Evolutionary conservation across 1,140 invertebrate species (phyloP), one percentile per base, ranked within the genome.

Genomic region (Eriocheir sinensis): DNA sequence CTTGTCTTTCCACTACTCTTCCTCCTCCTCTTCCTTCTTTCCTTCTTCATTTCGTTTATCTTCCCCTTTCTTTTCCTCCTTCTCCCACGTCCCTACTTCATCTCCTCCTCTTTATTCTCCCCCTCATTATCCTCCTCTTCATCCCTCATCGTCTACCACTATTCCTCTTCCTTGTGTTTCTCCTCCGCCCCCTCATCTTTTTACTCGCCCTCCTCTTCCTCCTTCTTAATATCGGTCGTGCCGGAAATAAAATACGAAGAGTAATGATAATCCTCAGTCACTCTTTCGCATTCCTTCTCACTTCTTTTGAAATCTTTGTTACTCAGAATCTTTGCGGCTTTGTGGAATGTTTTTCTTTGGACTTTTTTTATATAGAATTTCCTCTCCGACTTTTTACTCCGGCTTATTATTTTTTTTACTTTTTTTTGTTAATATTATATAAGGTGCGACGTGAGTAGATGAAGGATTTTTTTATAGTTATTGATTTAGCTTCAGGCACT

Each of bases 241-340:
- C 60, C 60, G n/a, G 27, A 72, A 72, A 72, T 72, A 72, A 72
- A n/a, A 72, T n/a, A 72, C n/a, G n/a, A 72, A 72, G 60, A 72
- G n/a, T 72, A 72, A 21, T 72, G n/a, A 21, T 72, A 72, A 72
- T 72, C 60, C 60, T 4, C 9, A n/a, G 9, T 72, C n/a, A 72
- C 60, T 72, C 48, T n/a, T 72, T n/a, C 4, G 21, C 27, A n/a
- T 72, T 72, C 60, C n/a, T 72, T 1, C 12, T 72, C 12, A n/a
- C 60, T 21, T 72, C 60, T 72, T 72, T 72, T 72, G 60, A n/a
- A 72, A 72, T 72, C 60, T n/a, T 72, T 72, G 60, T 8, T 72
- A 72, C n/a, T 72, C 60, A 1, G 27, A 72, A n/a, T 21, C 60
- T 72, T 72, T 72, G 27, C n/a, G 53, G 8, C 27, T 12, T 72